These are phyloP conservation scores for Sebastes paucispinis DNA, from an alignment of 2,797 vertebrate genomes.

Conservation along the genomic window DNA sequence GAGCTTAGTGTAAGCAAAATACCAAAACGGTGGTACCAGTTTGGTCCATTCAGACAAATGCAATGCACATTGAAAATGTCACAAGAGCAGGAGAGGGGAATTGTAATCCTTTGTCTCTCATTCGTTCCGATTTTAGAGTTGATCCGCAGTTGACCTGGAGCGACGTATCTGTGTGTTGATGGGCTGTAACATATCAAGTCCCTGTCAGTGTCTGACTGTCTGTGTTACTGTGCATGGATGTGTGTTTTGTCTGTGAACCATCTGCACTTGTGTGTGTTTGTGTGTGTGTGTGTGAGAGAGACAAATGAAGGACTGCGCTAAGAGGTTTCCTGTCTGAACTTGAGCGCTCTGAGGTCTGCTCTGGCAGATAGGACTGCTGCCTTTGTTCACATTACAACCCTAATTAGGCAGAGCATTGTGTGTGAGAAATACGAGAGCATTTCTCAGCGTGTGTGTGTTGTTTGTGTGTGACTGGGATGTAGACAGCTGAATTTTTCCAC, in stretches of 20 bases:
- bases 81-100: neutral
- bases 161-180: neutral
- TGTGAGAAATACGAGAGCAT: constrained; percentile 71
- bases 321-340: constrained; percentile 53
- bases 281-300: constrained; percentile 8
- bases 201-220: neutral
- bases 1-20: neutral
- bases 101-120: neutral
- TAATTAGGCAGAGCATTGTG: constrained; percentile 77
- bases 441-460: constrained; percentile 19
- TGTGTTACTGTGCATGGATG: neutral
- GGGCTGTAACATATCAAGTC: neutral
- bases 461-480: constrained; percentile 47
- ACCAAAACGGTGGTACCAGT: neutral
- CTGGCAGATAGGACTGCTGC: constrained; percentile 66
- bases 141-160: neutral
- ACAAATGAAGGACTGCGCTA: constrained; percentile 41
- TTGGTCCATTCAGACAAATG: neutral
- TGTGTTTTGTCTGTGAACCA: constrained; percentile 10
- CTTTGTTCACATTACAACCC: constrained; percentile 80
- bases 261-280: neutral
- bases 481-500: constrained; percentile 61
- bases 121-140: too few relatives aligned
- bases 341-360: constrained; percentile 58
- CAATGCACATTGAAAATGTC: neutral